Evolutionary conservation across 2,113 vertebrate genomes (phyloP).

Genomic region (Brachypodius melanocephalos): DNA sequence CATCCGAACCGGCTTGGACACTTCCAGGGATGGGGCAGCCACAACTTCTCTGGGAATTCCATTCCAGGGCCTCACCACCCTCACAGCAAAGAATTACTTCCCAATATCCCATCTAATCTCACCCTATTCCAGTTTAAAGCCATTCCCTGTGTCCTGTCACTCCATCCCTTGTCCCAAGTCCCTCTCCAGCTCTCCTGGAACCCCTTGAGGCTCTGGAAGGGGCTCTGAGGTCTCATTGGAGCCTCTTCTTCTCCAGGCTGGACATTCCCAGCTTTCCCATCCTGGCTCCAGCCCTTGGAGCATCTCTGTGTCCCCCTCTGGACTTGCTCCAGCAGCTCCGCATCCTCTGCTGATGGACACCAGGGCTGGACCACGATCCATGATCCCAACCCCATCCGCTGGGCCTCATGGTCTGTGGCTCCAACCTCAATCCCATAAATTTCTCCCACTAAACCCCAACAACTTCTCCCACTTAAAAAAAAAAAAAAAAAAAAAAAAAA

Average conservation of each 20-base stretch:
- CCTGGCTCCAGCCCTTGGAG: not conserved
- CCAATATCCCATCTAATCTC: accelerated
- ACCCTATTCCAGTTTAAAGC: accelerated
- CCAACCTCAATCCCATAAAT: not conserved
- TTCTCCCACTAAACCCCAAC: not conserved
- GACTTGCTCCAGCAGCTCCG: accelerated
- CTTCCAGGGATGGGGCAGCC: not conserved
- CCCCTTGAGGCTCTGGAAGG: not conserved
- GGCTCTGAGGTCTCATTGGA: accelerated
- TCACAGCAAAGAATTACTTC: accelerated
- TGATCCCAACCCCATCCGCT: accelerated
- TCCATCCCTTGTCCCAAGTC: not conserved
- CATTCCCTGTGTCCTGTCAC: not conserved
- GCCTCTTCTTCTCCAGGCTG: not conserved
- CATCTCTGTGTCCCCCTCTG: accelerated
- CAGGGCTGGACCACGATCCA: not conserved
- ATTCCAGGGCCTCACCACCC: accelerated
- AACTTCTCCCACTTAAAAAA: not conserved
- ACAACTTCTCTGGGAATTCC: not conserved
- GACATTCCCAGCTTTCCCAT: not conserved
- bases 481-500: too few species aligned
- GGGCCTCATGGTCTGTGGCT: not conserved
- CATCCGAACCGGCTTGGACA: accelerated
- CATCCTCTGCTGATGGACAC: accelerated
- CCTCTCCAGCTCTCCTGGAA: not conserved